Evolutionary conservation across 2,113 vertebrate genomes (phyloP).

Genomic region (Heliornis fulica): DNA sequence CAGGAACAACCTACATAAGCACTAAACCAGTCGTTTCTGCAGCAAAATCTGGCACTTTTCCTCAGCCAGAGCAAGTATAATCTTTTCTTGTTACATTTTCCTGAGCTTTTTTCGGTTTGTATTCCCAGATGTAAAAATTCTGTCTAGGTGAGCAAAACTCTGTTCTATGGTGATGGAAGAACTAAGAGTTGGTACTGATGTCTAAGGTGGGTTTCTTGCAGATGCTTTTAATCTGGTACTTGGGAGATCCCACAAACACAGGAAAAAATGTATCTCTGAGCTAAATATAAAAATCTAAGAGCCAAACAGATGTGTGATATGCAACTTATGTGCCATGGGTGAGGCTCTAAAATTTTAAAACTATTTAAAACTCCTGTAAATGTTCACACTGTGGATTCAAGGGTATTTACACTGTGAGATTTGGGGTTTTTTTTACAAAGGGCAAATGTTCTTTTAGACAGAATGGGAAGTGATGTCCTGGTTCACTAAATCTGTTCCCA

Average conservation of each 20-base stretch:
- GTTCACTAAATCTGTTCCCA: not conserved
- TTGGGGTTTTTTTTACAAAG: not conserved
- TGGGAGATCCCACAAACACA: not conserved
- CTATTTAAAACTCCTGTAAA: not conserved
- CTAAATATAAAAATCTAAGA: not conserved
- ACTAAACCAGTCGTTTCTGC: not conserved
- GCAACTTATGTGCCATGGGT: not conserved
- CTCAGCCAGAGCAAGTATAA: not conserved
- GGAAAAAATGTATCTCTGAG: not conserved
- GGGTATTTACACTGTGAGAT: not conserved
- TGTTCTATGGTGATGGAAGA: not conserved
- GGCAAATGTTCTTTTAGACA: not conserved
- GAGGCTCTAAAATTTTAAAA: not conserved
- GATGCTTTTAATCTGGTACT: constrained; percentile 16
- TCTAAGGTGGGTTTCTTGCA: not conserved
- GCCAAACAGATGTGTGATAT: not conserved
- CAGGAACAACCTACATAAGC: not conserved
- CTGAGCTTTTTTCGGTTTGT: not conserved
- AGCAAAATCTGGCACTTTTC: not conserved
- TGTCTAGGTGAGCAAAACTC: not conserved
- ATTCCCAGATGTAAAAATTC: not conserved
- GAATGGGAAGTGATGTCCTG: not conserved
- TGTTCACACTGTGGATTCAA: not conserved
- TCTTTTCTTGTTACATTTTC: constrained; percentile 5
- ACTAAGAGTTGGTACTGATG: not conserved